phyloP scores from a whole-genome alignment of 2,797 vertebrate species.

The Ptychadena robeensis region DNA sequence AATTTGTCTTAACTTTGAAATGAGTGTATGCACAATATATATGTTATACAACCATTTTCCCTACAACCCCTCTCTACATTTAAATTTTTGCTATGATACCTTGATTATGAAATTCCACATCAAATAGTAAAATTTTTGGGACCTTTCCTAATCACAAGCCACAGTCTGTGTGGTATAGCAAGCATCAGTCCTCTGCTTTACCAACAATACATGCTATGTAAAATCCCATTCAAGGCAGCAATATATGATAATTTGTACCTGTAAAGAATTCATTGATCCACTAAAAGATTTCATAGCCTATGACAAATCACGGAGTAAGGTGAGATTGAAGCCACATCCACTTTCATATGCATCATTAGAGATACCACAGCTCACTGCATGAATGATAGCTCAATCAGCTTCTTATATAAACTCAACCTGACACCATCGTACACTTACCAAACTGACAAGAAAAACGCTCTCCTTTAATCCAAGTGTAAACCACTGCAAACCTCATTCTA shows the following conservation, averaged over 20 bases:
- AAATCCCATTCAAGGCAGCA: background rate
- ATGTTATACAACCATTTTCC: too few relatives aligned
- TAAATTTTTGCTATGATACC: too few relatives aligned
- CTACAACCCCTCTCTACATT: too few relatives aligned
- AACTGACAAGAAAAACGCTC: background rate
- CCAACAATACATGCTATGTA: background rate
- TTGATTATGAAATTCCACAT: too few relatives aligned
- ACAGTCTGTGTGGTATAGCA: background rate
- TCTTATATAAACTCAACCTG: background rate
- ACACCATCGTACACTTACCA: background rate
- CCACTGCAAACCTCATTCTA: background rate
- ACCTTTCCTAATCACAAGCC: background rate
- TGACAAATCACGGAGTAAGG: background rate
- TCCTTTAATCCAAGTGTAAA: background rate
- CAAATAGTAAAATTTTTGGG: too few relatives aligned
- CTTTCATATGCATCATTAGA: constrained; percentile 5
- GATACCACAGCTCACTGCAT: background rate
- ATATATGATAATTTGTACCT: background rate
- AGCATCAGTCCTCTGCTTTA: background rate
- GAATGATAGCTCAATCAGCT: constrained; percentile 12
- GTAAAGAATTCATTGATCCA: background rate
- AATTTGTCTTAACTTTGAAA: too few relatives aligned
- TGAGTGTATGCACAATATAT: too few relatives aligned
- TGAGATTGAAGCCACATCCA: background rate
- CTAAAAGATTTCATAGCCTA: background rate